Conservation (phyloP, 2,797 vertebrate genomes). For the Hylomyscus alleni region DNA sequence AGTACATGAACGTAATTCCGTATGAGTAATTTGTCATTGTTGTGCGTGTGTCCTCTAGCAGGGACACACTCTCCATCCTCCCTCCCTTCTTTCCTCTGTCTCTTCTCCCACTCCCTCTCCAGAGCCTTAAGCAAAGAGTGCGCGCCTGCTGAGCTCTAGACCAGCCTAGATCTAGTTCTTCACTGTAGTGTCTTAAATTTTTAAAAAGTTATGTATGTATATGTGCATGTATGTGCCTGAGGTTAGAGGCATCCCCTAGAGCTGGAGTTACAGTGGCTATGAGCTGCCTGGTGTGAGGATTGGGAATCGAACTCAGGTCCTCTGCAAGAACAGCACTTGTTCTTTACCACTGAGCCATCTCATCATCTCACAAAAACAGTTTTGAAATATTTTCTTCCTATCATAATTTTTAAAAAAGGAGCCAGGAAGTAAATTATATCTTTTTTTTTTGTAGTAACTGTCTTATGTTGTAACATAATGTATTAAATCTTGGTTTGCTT, state of each 20-base stretch:
- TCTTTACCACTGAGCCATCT: background rate
- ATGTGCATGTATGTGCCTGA: background rate
- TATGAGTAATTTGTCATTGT: constrained; percentile 6
- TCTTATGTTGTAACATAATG: background rate
- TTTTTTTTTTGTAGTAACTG: constrained; percentile 40
- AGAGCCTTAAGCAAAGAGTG: background rate
- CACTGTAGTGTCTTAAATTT: background rate
- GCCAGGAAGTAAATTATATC: constrained; percentile 21
- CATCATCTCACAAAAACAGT: background rate
- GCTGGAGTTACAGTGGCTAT: background rate
- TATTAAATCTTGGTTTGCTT: constrained; percentile 19
- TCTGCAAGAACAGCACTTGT: background rate
- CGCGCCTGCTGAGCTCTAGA: background rate
- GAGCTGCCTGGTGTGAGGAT: background rate
- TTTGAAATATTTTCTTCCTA: background rate
- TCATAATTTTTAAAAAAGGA: background rate
- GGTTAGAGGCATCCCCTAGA: background rate
- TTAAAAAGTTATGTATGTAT: background rate
- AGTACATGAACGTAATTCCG: constrained; percentile 38
- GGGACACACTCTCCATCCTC: background rate
- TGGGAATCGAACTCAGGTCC: background rate
- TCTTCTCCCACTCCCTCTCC: background rate
- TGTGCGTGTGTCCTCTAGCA: background rate
- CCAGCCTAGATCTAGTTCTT: constrained; percentile 31
- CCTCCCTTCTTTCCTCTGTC: background rate